Conservation (phyloP, 2,113 vertebrate genomes). For the western clawed frog (Xenopus tropicalis) region DNA sequence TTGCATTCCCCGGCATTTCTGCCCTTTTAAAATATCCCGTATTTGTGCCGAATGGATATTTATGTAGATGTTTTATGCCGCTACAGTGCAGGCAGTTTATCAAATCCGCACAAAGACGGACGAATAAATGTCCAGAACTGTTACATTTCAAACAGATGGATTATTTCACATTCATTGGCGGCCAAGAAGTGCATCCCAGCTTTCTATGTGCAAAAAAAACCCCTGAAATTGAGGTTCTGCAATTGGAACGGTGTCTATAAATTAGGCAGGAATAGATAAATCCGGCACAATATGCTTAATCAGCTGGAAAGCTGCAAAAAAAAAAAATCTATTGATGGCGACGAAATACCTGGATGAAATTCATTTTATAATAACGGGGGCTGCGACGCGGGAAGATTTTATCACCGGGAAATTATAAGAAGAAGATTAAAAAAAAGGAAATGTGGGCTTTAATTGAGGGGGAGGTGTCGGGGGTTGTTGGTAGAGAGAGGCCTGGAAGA, state of each 20-base stretch:
- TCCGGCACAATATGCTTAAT: conserved; percentile 28
- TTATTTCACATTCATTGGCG: neutral
- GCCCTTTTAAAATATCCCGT: too few relatives aligned
- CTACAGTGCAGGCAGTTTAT: neutral
- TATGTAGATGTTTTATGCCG: too few relatives aligned
- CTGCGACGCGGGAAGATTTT: conserved; percentile 12
- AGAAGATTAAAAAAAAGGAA: conserved; percentile 11
- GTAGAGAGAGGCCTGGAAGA: conserved; percentile 32
- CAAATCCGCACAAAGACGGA: neutral
- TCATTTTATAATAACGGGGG: conserved; percentile 30
- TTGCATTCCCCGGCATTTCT: too few relatives aligned
- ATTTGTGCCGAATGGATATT: too few relatives aligned
- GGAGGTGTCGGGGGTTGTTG: conserved; percentile 23
- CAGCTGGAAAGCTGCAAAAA: conserved; percentile 22
- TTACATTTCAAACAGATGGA: neutral
- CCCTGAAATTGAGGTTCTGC: neutral
- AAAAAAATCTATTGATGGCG: neutral
- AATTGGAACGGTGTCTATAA: too few relatives aligned
- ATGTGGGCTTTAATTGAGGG: conserved; percentile 22
- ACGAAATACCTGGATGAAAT: too few relatives aligned
- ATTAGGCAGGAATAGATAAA: neutral
- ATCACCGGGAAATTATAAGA: conserved; percentile 26
- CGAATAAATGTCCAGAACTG: neutral
- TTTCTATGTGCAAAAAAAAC: neutral
- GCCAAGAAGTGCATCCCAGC: neutral